Conservation (phyloP, 2,797 vertebrate species). For the Cossypha dichroa region DNA sequence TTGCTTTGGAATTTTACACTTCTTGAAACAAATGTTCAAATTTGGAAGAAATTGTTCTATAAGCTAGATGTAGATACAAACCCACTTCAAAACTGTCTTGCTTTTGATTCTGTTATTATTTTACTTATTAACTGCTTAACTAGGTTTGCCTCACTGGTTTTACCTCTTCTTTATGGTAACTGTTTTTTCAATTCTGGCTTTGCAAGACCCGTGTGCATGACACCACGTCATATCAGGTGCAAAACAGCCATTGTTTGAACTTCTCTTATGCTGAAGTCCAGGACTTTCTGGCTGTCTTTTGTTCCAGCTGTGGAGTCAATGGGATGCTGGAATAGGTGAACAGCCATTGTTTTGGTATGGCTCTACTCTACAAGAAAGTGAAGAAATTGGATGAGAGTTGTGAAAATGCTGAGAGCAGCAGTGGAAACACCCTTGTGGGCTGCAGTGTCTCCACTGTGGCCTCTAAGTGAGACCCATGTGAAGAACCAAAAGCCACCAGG, state of each 20-base stretch:
- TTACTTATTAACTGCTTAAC: not conserved
- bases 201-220: not conserved
- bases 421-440: accelerated
- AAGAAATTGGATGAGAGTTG: not conserved
- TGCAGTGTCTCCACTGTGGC: accelerated
- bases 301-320: not conserved
- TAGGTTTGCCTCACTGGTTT: not conserved
- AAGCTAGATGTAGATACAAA: not conserved
- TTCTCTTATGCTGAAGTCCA: not conserved
- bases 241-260: not conserved
- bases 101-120: not conserved
- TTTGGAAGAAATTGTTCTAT: not conserved
- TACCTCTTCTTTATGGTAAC: not conserved
- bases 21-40: not conserved
- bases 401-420: not conserved
- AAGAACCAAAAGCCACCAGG: not conserved
- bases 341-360: not conserved
- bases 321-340: not conserved
- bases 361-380: not conserved
- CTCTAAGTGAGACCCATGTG: not conserved
- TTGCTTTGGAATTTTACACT: not conserved
- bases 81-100: not conserved
- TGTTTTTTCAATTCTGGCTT: not conserved
- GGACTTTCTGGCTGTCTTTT: not conserved
- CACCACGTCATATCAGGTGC: not conserved